Percentiles rank a stretch among this genome's conserved stretches.
Conservation (phyloP, 53 echinoderm and acorn worm species). For the Zoroaster sp. region DNA sequence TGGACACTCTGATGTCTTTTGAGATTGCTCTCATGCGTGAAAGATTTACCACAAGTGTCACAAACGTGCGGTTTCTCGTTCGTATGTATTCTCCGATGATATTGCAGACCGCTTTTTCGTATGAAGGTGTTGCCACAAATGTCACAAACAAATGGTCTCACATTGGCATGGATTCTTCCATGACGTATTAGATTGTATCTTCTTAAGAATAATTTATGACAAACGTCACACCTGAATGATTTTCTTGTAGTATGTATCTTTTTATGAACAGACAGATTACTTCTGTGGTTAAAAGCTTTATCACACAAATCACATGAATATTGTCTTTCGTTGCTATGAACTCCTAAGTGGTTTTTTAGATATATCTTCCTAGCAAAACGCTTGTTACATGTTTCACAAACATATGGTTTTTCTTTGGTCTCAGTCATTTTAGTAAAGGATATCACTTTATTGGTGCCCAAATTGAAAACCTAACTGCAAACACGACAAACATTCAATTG, state of each 20-base stretch:
- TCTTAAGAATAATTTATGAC: not conserved
- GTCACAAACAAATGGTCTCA: not conserved
- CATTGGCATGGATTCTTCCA: not conserved
- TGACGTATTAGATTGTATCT: not conserved
- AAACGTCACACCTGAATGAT: not conserved
- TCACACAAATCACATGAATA: not conserved
- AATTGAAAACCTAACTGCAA: too few species aligned
- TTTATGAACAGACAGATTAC: not conserved
- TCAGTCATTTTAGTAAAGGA: not conserved
- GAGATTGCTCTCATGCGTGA: constrained; percentile 6
- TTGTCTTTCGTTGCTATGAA: not conserved
- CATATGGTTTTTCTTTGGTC: not conserved
- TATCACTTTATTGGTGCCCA: too few species aligned
- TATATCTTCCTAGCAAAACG: not conserved
- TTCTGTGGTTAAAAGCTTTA: not conserved
- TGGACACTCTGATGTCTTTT: not conserved
- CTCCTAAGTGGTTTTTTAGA: not conserved
- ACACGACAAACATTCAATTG: too few species aligned
- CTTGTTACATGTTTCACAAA: not conserved
- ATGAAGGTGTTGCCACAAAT: not conserved
- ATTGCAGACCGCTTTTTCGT: not conserved
- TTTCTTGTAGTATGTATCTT: not conserved
- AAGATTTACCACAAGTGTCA: constrained; percentile 5
- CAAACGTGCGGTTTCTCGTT: not conserved
- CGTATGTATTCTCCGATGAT: not conserved